phyloP scores from a whole-genome alignment of 2,888 invertebrate species.

The Drosophila putrida region DNA sequence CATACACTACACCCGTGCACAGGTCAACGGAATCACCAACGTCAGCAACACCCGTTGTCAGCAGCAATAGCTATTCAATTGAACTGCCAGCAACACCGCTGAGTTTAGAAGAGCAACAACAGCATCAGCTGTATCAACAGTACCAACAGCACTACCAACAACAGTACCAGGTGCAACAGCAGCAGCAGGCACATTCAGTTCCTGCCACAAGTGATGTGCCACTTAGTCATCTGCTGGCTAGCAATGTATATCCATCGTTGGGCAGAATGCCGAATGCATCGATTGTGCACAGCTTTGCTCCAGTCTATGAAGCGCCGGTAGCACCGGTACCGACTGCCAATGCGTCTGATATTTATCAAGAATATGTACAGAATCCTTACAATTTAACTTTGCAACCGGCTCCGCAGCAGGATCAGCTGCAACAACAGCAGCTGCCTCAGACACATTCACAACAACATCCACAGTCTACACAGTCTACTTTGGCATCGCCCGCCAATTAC shows the following conservation, averaged over 20 bases:
- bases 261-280: constrained; percentile 78
- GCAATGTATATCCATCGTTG: constrained; percentile 83
- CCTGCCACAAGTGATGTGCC: constrained; percentile 74
- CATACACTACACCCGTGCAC: constrained; percentile 43
- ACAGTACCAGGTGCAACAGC: constrained; percentile 40
- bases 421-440: constrained; percentile 19
- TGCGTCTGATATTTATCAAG: constrained; percentile 82
- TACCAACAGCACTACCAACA: constrained; percentile 61
- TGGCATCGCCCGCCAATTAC: constrained; percentile 87
- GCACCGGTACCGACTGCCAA: constrained; percentile 19
- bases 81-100: constrained; percentile 82
- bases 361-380: constrained; percentile 85
- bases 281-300: constrained; percentile 84
- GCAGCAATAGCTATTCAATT: constrained; percentile 77
- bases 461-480: constrained; percentile 82
- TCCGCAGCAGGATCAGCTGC: constrained; percentile 62
- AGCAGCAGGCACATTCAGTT: constrained; percentile 5
- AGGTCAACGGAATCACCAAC: constrained; percentile 26
- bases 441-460: constrained; percentile 10
- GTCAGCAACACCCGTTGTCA: constrained; percentile 4
- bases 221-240: constrained; percentile 80
- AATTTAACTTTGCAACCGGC: constrained; percentile 84
- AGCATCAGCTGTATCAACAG: constrained; percentile 54
- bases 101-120: constrained; percentile 56
- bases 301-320: constrained; percentile 69